Base-by-base conservation (phyloP, 2,888 invertebrate species). In the Malacosoma neustria region DNA sequence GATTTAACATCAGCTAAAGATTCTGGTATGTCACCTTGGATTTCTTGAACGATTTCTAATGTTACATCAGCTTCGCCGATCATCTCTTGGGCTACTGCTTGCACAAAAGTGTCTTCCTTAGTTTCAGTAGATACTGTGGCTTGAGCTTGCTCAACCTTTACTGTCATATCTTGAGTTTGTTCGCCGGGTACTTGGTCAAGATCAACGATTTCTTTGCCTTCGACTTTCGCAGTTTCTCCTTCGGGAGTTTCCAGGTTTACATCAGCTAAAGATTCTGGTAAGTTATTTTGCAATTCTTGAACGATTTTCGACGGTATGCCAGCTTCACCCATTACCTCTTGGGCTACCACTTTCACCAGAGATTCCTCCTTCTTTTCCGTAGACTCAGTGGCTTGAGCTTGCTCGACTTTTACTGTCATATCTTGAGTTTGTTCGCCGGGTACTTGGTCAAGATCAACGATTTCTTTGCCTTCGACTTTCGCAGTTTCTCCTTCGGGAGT, bases 201-300 rank as follows among this genome's bases (percentile, higher is more conserved):
- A 31, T 45, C 60, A 29, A 73, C 70, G 34, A 65, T 38, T 2
- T 63, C 56, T 49, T 72, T 65, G 14, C 55, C 52, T 51, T 74
- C 65, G 14, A 79, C 49, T n/a, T 51, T 46, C 29, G 58, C 51
- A 30, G 79, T 43, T 2, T 70, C 62, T 29, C 47, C 59, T 71
- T 29, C 80, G 48, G 45, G 65, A 60, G 3, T 58, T 48, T 11
- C 67, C 71, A 39, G 75, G 42, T 22, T 41, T 44, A 11, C 45
- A 48, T 45, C 70, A 64, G 40, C 62, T 43, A 32, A 41, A 38
- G 30, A 33, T 39, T 30, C 50, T 31, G 33, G 46, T 39, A 15
- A 38, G 36, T 7, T 46, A 31, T 2, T 29, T 37, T 35, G 48
- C 35, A 35, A 22, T 6, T 22, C 22, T 9, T 5, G 9, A 2